A percentile compares a stretch with the other conserved stretches of the same genome.
phyloP scores from a whole-genome alignment of 2,797 vertebrate species.

The Oreochromis mossambicus region DNA sequence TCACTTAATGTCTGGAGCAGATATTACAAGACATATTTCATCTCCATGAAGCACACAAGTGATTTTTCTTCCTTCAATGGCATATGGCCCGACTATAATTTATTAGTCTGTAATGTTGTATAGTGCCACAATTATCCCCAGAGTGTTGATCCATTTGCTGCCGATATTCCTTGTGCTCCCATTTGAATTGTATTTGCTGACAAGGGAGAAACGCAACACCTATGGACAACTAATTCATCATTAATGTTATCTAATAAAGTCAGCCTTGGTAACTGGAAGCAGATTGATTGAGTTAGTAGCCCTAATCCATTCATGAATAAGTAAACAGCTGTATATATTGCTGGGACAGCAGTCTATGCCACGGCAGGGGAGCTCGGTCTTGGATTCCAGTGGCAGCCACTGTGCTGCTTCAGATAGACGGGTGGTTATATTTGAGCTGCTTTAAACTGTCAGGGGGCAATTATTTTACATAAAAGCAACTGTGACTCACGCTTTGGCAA shows the following conservation, averaged over 20 bases:
- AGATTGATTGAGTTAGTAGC: slow-evolving; percentile 69
- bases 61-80: slow-evolving; percentile 1
- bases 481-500: slow-evolving; percentile 30
- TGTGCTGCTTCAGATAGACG: slow-evolving; percentile 1
- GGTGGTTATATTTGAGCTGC: slow-evolving; percentile 9
- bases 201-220: slow-evolving; percentile 46
- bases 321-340: slow-evolving; percentile 60
- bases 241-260: slow-evolving; percentile 71
- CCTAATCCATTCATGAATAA: slow-evolving; percentile 71
- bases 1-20: slow-evolving; percentile 4
- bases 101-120: neutral
- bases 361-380: neutral
- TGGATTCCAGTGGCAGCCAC: neutral
- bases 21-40: slow-evolving; percentile 22
- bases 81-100: slow-evolving; percentile 13
- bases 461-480: slow-evolving; percentile 48
- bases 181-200: slow-evolving; percentile 50
- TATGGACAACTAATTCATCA: slow-evolving; percentile 65
- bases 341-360: slow-evolving; percentile 29
- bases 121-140: slow-evolving; percentile 1
- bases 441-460: slow-evolving; percentile 20
- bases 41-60: neutral
- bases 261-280: slow-evolving; percentile 55
- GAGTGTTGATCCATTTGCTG: slow-evolving; percentile 23
- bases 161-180: slow-evolving; percentile 25